Conservation (phyloP, 2,113 vertebrate genomes). For the Gopherus flavomarginatus region DNA sequence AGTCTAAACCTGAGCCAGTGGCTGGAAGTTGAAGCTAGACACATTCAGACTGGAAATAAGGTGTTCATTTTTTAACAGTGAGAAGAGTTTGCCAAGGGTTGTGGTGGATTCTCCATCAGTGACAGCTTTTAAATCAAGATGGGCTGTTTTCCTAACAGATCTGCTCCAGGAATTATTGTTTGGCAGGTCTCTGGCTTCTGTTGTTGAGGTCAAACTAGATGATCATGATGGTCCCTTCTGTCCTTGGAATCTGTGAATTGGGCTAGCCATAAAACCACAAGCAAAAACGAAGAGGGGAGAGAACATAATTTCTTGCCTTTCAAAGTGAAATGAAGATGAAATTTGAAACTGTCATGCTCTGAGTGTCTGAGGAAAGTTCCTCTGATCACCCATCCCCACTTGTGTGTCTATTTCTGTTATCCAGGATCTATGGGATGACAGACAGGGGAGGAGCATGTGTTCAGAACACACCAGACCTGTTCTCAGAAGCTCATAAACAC, state of each 20-base stretch:
- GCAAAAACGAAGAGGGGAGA: neutral
- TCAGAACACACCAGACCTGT: neutral
- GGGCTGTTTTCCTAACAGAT: neutral
- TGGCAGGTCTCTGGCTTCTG: neutral
- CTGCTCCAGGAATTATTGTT: neutral
- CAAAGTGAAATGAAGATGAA: neutral
- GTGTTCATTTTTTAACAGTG: neutral
- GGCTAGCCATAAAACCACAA: too few relatives aligned
- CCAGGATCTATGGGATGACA: too few relatives aligned
- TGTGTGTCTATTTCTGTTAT: neutral
- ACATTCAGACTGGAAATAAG: neutral
- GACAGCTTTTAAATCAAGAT: neutral
- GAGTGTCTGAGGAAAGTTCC: too few relatives aligned
- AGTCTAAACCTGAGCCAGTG: neutral
- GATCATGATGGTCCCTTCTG: neutral
- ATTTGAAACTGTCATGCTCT: neutral
- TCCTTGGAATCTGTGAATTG: neutral
- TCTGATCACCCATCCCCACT: neutral
- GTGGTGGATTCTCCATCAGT: neutral
- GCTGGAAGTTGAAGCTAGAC: neutral
- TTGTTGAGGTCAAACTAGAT: neutral
- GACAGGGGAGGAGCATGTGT: neutral
- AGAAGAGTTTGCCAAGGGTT: neutral
- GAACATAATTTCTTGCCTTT: neutral
- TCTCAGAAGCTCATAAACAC: neutral